phyloP scores from a whole-genome alignment of 2,797 vertebrate genomes.

The Furcifer pardalis region DNA sequence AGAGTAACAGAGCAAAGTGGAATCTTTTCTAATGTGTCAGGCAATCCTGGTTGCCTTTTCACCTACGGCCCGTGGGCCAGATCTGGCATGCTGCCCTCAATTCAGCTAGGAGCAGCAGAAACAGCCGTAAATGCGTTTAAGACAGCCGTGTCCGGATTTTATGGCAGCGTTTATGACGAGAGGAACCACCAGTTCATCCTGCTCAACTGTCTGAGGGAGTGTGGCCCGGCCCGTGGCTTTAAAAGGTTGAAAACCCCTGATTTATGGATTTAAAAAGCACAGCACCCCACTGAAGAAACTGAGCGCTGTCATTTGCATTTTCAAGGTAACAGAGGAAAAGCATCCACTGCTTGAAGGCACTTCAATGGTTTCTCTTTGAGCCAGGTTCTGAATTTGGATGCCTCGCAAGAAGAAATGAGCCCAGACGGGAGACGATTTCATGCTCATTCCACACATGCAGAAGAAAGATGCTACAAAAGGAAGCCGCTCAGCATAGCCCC shows the following conservation, averaged over 20 bases:
- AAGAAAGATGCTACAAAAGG: neutral
- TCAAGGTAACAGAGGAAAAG: slow-evolving; percentile 56
- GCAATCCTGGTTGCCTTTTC: neutral
- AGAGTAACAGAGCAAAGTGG: slow-evolving; percentile 10
- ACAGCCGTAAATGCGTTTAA: no score
- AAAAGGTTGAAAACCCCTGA: no score
- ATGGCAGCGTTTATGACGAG: no score
- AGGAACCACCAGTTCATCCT: no score
- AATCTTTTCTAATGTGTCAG: neutral
- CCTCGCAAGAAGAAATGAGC: neutral
- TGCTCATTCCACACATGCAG: neutral
- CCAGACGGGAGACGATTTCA: neutral
- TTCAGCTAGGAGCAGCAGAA: no score
- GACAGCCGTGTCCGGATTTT: neutral
- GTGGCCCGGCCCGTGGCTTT: no score
- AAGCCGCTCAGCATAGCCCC: neutral
- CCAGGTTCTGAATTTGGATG: neutral
- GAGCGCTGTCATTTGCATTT: slow-evolving; percentile 29
- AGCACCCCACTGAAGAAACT: neutral
- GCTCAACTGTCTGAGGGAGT: no score
- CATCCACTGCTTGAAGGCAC: neutral
- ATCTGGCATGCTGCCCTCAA: no score
- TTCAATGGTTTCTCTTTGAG: neutral
- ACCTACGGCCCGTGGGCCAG: no score
- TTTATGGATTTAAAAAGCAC: neutral